Percentiles rank a stretch among this genome's conserved stretches.
phyloP scores from a whole-genome alignment of 2,888 invertebrate species.

The Agriopis aurantiaria region DNA sequence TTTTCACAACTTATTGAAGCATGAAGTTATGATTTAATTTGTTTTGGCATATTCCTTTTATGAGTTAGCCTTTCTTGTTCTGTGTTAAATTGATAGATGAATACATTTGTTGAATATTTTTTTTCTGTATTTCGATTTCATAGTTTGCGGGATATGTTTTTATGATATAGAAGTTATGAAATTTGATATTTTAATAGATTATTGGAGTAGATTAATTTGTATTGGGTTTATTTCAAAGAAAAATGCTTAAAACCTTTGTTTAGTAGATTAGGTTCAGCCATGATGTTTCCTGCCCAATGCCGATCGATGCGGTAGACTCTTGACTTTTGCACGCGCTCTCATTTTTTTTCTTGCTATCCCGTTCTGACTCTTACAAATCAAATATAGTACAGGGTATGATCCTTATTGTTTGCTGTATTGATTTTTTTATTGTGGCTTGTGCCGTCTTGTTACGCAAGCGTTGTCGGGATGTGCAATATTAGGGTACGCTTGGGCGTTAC shows the following conservation, averaged over 20 bases:
- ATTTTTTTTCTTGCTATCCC: slow-evolving; percentile 71
- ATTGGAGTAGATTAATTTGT: slow-evolving; percentile 56
- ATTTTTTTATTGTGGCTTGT: slow-evolving; percentile 73
- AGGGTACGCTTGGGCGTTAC: slow-evolving; percentile 39
- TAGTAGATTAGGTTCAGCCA: slow-evolving; percentile 42
- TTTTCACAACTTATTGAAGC: slow-evolving; percentile 72
- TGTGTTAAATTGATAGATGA: slow-evolving; percentile 43
- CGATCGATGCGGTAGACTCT: slow-evolving; percentile 83
- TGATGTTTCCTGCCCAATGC: slow-evolving; percentile 58
- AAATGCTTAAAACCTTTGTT: slow-evolving; percentile 37
- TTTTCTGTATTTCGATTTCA: slow-evolving; percentile 39
- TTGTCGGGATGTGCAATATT: slow-evolving; percentile 42
- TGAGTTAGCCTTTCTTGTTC: slow-evolving; percentile 56
- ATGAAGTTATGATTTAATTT: slow-evolving; percentile 84
- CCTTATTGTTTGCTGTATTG: slow-evolving; percentile 80
- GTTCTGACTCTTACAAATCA: slow-evolving; percentile 69
- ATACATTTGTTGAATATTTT: slow-evolving; percentile 19
- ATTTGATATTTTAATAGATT: slow-evolving; percentile 63
- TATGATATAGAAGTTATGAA: slow-evolving; percentile 54
- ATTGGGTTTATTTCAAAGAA: slow-evolving; percentile 47
- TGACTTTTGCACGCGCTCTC: slow-evolving; percentile 76
- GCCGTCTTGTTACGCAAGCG: slow-evolving; percentile 54
- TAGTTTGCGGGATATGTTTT: slow-evolving; percentile 33
- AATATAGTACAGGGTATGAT: slow-evolving; percentile 69
- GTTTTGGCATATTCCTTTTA: slow-evolving; percentile 82